phyloP scores from a whole-genome alignment of 2,113 vertebrate species.

The Gambusia holbrooki region DNA sequence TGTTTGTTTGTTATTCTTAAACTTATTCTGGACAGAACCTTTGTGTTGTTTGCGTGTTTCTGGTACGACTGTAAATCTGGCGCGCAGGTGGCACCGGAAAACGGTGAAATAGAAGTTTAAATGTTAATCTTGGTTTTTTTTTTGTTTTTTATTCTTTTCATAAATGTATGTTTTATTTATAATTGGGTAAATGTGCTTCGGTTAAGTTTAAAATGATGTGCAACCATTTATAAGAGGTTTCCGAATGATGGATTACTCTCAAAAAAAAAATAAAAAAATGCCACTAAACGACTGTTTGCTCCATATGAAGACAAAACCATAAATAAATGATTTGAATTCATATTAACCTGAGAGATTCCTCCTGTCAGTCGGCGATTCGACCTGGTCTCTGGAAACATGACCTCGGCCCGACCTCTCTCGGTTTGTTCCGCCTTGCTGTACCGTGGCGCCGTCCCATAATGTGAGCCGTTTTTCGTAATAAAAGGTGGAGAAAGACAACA shows the following conservation, averaged over 20 bases:
- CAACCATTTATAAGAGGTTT: too few relatives aligned
- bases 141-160: too few relatives aligned
- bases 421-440: slow-evolving; percentile 7
- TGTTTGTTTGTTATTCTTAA: too few relatives aligned
- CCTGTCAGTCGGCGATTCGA: not conserved
- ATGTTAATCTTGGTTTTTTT: too few relatives aligned
- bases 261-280: not conserved
- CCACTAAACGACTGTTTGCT: not conserved
- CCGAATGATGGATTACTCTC: not conserved
- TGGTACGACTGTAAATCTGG: too few relatives aligned
- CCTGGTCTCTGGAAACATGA: not conserved
- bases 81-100: too few relatives aligned
- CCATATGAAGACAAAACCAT: not conserved
- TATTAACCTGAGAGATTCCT: not conserved
- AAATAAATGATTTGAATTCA: not conserved
- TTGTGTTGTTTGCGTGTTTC: too few relatives aligned
- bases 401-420: not conserved
- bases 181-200: too few relatives aligned
- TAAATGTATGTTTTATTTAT: too few relatives aligned
- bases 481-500: slow-evolving; percentile 20
- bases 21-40: too few relatives aligned
- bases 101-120: too few relatives aligned
- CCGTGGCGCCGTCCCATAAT: slow-evolving; percentile 40
- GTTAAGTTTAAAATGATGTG: too few relatives aligned
- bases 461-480: slow-evolving; percentile 39